A percentile compares a stretch with the other conserved stretches of the same genome.
Conservation (phyloP, 2,888 invertebrate species). For the Byasa hedistus region DNA sequence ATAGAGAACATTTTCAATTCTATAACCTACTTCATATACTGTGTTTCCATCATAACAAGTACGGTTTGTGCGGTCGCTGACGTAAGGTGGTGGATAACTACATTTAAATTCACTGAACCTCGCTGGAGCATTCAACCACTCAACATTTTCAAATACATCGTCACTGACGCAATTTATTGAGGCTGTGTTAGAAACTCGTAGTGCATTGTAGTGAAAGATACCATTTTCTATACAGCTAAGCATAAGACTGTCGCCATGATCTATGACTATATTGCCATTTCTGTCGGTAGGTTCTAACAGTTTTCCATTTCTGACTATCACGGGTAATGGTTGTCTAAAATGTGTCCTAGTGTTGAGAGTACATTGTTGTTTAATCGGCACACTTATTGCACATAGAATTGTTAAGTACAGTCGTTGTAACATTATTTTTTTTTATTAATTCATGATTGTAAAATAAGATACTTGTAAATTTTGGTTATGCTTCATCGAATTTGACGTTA, state of each 20-base stretch:
- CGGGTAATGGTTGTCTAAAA: conserved; percentile 61
- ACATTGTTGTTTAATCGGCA: conserved; percentile 51
- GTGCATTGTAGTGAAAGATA: conserved; percentile 52
- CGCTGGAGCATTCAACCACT: conserved; percentile 54
- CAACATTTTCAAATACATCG: conserved; percentile 54
- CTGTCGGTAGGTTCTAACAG: conserved; percentile 61
- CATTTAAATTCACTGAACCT: conserved; percentile 56
- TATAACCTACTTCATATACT: conserved; percentile 66
- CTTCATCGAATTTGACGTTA: conserved; percentile 7
- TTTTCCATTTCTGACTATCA: conserved; percentile 53
- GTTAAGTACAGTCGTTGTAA: conserved; percentile 48
- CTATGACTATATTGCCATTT: conserved; percentile 53
- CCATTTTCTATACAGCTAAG: conserved; percentile 60
- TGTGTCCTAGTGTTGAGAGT: conserved; percentile 53
- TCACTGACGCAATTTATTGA: conserved; percentile 55
- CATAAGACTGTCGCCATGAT: conserved; percentile 53
- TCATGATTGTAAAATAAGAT: conserved; percentile 12
- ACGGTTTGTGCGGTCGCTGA: conserved; percentile 52
- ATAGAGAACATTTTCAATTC: conserved; percentile 51
- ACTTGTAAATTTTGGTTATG: conserved; percentile 23
- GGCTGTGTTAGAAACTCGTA: conserved; percentile 42
- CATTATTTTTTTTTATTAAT: conserved; percentile 39
- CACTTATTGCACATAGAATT: conserved; percentile 56
- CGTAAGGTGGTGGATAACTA: conserved; percentile 47
- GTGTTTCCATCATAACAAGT: conserved; percentile 54